Percentiles rank a stretch among this genome's conserved stretches.
Evolutionary conservation across 2,113 vertebrate genomes (phyloP).

Genomic region (Leiothrix lutea): DNA sequence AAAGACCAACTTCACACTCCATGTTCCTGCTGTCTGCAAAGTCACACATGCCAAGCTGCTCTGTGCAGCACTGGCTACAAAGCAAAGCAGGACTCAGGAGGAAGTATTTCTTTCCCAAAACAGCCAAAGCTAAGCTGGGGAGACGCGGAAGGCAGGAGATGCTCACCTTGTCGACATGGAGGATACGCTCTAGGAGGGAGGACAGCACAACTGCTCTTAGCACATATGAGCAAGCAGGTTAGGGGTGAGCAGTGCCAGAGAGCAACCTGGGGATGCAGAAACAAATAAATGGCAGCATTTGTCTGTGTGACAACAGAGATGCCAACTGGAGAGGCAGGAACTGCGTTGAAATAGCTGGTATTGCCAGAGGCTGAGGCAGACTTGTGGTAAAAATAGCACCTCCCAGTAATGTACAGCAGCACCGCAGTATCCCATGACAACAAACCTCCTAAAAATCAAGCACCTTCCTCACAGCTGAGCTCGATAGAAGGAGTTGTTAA

Average conservation of each 20-base stretch:
- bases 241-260: not conserved
- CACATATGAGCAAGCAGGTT: not conserved
- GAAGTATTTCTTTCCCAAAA: not conserved
- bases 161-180: not conserved
- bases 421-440: conserved; percentile 43
- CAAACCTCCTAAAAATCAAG: conserved; percentile 16
- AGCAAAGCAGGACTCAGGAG: not conserved
- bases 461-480: not conserved
- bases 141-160: not conserved
- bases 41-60: not conserved
- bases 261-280: not conserved
- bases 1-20: not conserved
- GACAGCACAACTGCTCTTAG: not conserved
- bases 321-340: not conserved
- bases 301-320: not conserved
- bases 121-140: not conserved
- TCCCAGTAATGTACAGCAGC: conserved; percentile 17
- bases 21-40: not conserved
- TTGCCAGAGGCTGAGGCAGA: conserved; percentile 45
- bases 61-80: not conserved
- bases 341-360: not conserved
- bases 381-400: conserved; percentile 23
- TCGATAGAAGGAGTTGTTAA: not conserved
- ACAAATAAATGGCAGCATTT: not conserved
- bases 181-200: not conserved